These are phyloP conservation scores for Petrosia ficiformis DNA, from an alignment of 37 sponge, comb jelly and placozoan genomes.

Conservation along the genomic window DNA sequence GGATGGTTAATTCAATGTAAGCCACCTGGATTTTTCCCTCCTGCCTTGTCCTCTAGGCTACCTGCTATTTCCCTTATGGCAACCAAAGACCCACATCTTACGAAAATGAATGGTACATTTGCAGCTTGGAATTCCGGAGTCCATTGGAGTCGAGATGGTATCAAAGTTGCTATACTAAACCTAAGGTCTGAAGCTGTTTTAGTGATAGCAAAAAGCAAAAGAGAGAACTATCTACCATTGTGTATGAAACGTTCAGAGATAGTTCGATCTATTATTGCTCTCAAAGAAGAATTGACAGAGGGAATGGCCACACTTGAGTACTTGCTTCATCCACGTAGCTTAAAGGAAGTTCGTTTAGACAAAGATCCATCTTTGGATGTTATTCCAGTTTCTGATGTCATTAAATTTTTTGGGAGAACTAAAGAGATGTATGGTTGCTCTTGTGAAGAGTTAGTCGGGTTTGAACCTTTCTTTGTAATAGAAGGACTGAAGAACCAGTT, in stretches of 20 bases:
- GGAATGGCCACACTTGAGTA: neutral
- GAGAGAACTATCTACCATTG: neutral
- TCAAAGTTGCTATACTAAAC: too few species aligned
- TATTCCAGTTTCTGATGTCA: neutral
- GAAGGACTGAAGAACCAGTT: neutral
- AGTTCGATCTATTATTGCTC: neutral
- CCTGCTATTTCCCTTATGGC: neutral
- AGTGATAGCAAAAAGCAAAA: neutral
- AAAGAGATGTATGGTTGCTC: neutral
- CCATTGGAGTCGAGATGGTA: too few species aligned
- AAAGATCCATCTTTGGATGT: neutral
- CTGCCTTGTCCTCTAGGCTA: neutral
- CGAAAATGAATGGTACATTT: too few species aligned
- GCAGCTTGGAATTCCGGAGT: too few species aligned
- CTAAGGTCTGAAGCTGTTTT: neutral
- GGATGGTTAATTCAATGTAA: neutral
- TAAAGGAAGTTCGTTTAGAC: neutral
- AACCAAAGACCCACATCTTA: too few species aligned
- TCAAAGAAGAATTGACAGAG: neutral
- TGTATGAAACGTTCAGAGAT: neutral
- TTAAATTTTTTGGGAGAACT: neutral
- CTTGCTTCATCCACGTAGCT: neutral
- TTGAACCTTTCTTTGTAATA: slow-evolving; percentile 1
- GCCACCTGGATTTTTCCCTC: neutral
- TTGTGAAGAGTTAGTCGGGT: neutral